These are phyloP conservation scores for Limulus polyphemus DNA, from an alignment of 2,888 invertebrate species.

Conservation along the genomic window DNA sequence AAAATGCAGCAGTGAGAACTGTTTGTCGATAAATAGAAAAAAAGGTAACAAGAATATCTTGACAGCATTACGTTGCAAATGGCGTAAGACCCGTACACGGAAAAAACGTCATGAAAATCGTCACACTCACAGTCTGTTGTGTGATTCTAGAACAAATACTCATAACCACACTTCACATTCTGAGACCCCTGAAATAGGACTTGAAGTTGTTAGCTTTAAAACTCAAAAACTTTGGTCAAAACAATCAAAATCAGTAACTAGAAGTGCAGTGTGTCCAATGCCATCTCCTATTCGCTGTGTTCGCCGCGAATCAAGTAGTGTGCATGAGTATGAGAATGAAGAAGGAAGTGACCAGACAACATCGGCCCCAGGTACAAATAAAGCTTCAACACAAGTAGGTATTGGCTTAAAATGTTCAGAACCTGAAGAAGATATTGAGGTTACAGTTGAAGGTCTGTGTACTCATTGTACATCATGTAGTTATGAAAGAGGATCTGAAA, in stretches of 20 bases:
- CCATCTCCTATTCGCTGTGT: conserved; percentile 10
- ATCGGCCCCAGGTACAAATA: too few relatives aligned
- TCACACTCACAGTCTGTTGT: too few relatives aligned
- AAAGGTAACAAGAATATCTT: not conserved
- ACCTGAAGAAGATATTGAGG: too few relatives aligned
- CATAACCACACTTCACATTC: not conserved
- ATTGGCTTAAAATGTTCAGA: too few relatives aligned
- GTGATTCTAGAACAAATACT: not conserved
- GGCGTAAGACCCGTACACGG: not conserved
- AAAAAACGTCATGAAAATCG: not conserved
- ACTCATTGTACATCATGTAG: too few relatives aligned
- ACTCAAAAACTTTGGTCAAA: not conserved
- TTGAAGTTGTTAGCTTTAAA: not conserved
- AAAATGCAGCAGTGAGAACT: conserved; percentile 9
- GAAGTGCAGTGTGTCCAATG: conserved; percentile 11
- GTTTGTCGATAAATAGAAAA: conserved; percentile 1
- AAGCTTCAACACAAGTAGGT: not conserved
- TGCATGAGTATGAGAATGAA: not conserved
- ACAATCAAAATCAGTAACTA: conserved; percentile 11
- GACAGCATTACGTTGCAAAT: not conserved
- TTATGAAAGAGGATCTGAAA: too few relatives aligned
- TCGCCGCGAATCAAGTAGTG: not conserved
- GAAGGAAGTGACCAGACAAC: not conserved
- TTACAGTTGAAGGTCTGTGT: too few relatives aligned
- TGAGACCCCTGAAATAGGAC: not conserved